Percentiles rank a stretch among this genome's conserved stretches.
Evolutionary conservation across 2,888 invertebrate genomes (phyloP).

Genomic region (Metellina segmentata): DNA sequence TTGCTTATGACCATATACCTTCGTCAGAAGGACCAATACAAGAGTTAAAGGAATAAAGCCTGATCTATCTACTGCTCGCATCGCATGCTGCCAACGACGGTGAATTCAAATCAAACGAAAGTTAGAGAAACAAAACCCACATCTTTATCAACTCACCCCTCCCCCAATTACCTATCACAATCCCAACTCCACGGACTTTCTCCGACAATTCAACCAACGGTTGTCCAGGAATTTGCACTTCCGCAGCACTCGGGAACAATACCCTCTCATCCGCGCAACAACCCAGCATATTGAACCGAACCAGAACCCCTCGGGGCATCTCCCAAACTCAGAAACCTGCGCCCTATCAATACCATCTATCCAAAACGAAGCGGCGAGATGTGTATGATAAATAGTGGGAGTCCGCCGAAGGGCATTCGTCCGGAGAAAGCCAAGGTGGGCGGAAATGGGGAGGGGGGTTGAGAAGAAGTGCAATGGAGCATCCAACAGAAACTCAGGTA

Average conservation of each 20-base stretch:
- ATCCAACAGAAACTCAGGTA: neutral
- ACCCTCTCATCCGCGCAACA: slow-evolving; percentile 4
- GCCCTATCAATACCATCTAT: slow-evolving; percentile 26
- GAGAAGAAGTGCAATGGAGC: slow-evolving; percentile 49
- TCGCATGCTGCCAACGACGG: neutral
- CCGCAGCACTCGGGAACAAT: slow-evolving; percentile 9
- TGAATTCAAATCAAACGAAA: neutral
- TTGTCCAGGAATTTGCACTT: neutral
- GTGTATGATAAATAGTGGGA: slow-evolving; percentile 5
- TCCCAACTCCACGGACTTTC: neutral
- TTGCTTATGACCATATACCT: too few relatives aligned
- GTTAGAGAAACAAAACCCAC: neutral
- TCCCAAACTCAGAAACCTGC: slow-evolving; percentile 2
- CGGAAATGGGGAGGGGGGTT: neutral
- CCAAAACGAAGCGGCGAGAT: slow-evolving; percentile 36
- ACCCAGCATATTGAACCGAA: slow-evolving; percentile 18
- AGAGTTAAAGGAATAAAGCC: too few relatives aligned
- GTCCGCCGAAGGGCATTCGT: slow-evolving; percentile 16
- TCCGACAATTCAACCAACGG: neutral
- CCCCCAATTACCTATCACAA: neutral
- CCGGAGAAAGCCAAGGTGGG: slow-evolving; percentile 32
- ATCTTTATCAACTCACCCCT: slow-evolving; percentile 1
- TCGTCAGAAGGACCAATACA: too few relatives aligned
- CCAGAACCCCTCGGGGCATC: slow-evolving; percentile 11
- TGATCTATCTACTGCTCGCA: neutral